These are phyloP conservation scores for Odocoileus virginianus DNA, from an alignment of 2,113 vertebrate species.

Conservation along the genomic window DNA sequence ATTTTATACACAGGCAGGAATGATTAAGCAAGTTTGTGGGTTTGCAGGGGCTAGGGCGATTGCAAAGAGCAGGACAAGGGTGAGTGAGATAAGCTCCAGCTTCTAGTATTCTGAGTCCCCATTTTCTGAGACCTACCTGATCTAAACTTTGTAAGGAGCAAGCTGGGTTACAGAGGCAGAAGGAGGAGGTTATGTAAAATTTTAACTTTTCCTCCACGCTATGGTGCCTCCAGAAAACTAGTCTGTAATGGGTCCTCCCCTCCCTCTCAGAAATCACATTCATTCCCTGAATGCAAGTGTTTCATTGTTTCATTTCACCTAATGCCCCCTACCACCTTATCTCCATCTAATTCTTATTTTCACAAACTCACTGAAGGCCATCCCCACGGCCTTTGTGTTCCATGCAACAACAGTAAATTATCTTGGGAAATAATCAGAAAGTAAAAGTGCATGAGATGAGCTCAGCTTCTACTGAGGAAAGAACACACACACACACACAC, in stretches of 20 bases:
- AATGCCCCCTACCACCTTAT: neutral
- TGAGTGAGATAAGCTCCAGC: neutral
- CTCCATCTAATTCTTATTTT: constrained; percentile 4
- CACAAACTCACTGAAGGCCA: neutral
- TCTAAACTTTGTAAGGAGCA: neutral
- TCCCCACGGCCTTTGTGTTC: neutral
- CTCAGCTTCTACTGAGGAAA: neutral
- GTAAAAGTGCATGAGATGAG: neutral
- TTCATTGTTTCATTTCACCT: neutral
- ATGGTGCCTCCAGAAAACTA: neutral
- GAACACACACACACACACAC: neutral
- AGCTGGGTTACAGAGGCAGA: neutral
- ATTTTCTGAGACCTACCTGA: neutral
- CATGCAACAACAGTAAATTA: neutral
- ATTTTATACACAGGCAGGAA: neutral
- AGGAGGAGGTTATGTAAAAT: neutral
- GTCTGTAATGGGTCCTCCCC: neutral
- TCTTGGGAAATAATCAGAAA: constrained; percentile 14
- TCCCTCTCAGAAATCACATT: neutral
- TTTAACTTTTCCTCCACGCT: neutral
- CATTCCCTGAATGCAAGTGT: neutral
- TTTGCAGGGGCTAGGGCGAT: neutral
- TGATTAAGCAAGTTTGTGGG: neutral
- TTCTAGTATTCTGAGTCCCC: neutral
- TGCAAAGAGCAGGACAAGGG: neutral